Percentiles rank a stretch among this genome's conserved stretches.
These are phyloP conservation scores for Perodicticus potto DNA, from an alignment of 2,797 vertebrate species.

Conservation along the genomic window DNA sequence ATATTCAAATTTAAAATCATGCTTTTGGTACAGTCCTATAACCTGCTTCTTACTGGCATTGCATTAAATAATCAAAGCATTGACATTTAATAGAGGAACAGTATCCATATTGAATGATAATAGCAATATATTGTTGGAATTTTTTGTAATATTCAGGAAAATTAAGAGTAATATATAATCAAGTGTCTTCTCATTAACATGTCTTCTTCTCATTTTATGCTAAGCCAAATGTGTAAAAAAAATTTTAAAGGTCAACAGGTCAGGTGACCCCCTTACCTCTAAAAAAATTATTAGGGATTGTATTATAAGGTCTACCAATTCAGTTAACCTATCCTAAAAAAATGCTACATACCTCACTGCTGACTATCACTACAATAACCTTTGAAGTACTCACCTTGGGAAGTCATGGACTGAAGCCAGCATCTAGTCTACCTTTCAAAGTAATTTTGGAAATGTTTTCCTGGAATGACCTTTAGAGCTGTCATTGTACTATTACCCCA, in stretches of 20 bases:
- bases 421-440: too few relatives aligned
- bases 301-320: too few relatives aligned
- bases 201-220: neutral
- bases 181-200: neutral
- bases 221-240: neutral
- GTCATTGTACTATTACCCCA: too few relatives aligned
- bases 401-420: too few relatives aligned
- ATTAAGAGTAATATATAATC: neutral
- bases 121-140: neutral
- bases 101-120: neutral
- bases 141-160: constrained; percentile 11
- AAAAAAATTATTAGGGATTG: neutral
- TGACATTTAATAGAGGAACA: neutral
- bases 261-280: neutral
- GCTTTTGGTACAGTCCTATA: neutral
- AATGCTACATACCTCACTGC: too few relatives aligned
- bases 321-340: too few relatives aligned
- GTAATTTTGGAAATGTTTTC: too few relatives aligned
- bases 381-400: too few relatives aligned
- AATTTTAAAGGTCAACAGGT: neutral
- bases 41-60: neutral
- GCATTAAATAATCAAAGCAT: neutral
- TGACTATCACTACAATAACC: too few relatives aligned
- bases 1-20: neutral
- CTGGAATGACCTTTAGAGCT: too few relatives aligned